These are phyloP conservation scores for Eclectus roratus DNA, from an alignment of 2,113 vertebrate species.

Conservation along the genomic window DNA sequence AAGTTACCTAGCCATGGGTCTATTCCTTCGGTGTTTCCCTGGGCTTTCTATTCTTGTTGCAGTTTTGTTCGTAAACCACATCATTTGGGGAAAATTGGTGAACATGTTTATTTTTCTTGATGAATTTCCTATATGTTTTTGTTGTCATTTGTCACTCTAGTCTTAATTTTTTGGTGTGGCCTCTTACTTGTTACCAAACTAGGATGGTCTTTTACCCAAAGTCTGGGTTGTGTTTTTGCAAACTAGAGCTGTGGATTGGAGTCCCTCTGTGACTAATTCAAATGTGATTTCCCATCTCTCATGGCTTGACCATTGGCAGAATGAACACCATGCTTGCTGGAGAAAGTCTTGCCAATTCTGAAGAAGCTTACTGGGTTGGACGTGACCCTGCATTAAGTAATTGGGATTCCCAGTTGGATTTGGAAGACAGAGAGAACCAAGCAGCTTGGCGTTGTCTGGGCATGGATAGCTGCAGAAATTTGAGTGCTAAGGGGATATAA, in stretches of 20 bases:
- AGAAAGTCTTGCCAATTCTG: not conserved
- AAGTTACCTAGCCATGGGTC: not conserved
- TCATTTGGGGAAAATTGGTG: not conserved
- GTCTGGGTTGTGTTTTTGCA: not conserved
- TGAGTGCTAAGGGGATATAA: not conserved
- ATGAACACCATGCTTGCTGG: accelerated
- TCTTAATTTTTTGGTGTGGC: not conserved
- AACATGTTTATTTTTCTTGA: not conserved
- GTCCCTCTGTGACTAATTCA: not conserved
- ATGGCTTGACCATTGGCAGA: accelerated
- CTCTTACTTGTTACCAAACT: not conserved
- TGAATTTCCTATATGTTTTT: not conserved
- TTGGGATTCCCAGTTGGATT: not conserved
- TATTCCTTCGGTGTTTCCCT: not conserved
- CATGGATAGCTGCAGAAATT: not conserved
- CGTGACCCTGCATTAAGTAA: accelerated
- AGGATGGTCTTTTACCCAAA: not conserved
- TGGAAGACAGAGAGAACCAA: not conserved
- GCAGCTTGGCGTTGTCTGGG: not conserved
- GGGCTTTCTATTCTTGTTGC: not conserved
- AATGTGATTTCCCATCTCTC: not conserved
- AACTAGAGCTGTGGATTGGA: not conserved
- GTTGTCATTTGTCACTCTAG: not conserved
- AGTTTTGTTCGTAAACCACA: not conserved
- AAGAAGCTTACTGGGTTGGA: not conserved